Evolutionary conservation across 2,888 invertebrate genomes (phyloP).

Genomic region (Lottia gigantea): DNA sequence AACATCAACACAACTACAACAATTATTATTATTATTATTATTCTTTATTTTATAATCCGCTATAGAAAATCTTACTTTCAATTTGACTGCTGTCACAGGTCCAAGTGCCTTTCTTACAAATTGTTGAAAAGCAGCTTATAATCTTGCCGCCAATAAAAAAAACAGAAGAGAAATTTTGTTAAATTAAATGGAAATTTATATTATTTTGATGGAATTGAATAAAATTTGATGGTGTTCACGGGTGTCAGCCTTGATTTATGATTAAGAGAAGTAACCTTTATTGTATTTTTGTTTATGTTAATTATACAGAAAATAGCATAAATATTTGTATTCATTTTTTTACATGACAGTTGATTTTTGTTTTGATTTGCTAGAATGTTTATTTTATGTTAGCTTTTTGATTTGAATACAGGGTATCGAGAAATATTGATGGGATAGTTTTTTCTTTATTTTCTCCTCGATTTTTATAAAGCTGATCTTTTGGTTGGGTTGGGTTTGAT

Average conservation of each 20-base stretch:
- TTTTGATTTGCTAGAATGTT: conserved; percentile 9
- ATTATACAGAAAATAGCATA: neutral
- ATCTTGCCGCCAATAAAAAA: conserved; percentile 6
- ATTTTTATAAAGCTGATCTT: too few relatives aligned
- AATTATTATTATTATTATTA: neutral
- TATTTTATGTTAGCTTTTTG: conserved; percentile 4
- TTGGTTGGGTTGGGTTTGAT: too few relatives aligned
- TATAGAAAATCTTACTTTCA: too few relatives aligned
- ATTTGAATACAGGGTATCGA: neutral
- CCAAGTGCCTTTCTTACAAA: conserved; percentile 10
- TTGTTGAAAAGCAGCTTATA: conserved; percentile 8
- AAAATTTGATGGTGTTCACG: too few relatives aligned
- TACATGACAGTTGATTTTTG: conserved; percentile 9
- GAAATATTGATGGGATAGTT: too few relatives aligned
- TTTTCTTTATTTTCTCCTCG: too few relatives aligned
- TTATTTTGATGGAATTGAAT: too few relatives aligned
- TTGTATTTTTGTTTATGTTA: conserved; percentile 1
- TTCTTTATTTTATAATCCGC: too few relatives aligned
- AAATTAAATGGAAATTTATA: too few relatives aligned
- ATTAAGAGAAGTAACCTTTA: neutral
- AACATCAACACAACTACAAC: neutral
- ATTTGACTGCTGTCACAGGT: neutral
- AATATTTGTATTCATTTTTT: conserved; percentile 8
- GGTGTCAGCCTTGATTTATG: too few relatives aligned
- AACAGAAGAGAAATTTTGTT: too few relatives aligned